Percentiles rank a stretch among this genome's conserved stretches.
Evolutionary conservation across 1,140 invertebrate genomes (phyloP).

Genomic region (Microplitis mediator): DNA sequence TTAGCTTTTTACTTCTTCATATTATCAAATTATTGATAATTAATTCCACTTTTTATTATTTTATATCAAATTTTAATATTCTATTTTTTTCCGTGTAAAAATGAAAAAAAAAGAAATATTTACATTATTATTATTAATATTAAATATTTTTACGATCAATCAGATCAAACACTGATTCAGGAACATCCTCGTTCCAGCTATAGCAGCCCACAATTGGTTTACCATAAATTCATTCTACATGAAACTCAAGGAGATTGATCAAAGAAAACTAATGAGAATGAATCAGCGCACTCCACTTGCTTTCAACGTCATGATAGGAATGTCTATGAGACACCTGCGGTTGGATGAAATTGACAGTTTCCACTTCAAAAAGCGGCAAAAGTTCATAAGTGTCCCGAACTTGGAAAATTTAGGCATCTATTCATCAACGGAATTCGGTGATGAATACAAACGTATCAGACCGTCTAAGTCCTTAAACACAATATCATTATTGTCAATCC

Average conservation of each 20-base stretch:
- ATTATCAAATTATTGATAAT: too few relatives aligned
- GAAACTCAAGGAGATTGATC: conserved; percentile 1
- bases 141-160: not conserved
- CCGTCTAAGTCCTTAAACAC: conserved; percentile 32
- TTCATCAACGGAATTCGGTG: not conserved
- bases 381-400: conserved; percentile 14
- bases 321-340: not conserved
- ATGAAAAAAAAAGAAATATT: too few relatives aligned
- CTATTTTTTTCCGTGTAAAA: not conserved
- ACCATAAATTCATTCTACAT: conserved; percentile 33
- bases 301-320: conserved; percentile 11
- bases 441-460: not conserved
- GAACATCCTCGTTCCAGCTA: conserved; percentile 24
- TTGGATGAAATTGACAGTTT: not conserved
- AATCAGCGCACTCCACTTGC: not conserved
- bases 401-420: conserved; percentile 3
- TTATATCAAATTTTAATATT: not conserved
- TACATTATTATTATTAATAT: too few relatives aligned
- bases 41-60: not conserved
- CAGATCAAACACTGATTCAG: not conserved
- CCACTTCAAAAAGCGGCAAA: not conserved
- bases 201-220: conserved; percentile 41
- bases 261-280: conserved; percentile 12
- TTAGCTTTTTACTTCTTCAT: not conserved
- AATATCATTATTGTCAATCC: conserved; percentile 23